Evolutionary conservation across 2,113 vertebrate species (phyloP), one percentile per base, ranked within the genome.

Genomic region (Petromus typicus): DNA sequence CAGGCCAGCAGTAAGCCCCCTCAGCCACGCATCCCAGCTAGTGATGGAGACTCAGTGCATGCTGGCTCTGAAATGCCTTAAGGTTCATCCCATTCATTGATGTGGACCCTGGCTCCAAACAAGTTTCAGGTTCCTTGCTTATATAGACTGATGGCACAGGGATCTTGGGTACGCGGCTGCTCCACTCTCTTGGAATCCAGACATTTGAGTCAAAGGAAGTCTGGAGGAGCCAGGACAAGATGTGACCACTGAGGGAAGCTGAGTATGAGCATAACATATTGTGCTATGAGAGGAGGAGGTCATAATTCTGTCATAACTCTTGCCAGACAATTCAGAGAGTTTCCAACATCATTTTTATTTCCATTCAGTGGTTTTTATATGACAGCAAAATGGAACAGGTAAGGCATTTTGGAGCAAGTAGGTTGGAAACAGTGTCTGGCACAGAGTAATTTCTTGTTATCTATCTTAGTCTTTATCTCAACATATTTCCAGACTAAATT

Each of bases 101-200:
- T n/a, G n/a, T n/a, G n/a, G n/a, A n/a, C n/a, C n/a, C n/a, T n/a
- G n/a, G n/a, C n/a, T 18, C 12, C 8, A 34, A 43, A 8, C 1
- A 5, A 43, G 22, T 1, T 11, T 1, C 14, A 54, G 5, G 13
- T 13, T 4, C 27, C 3, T 13, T 4, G 0, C 17, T 4, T 9
- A 25, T 6, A 7, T 22, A 43, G 18, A 8, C 67, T 12, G 5
- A 56, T 5, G 16, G 20, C 30, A 11, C 25, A 1, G 0, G 4
- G 16, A 3, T 2, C 2, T 4, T 0, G 2, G 23, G 14, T 0
- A 0, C 5, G 0, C 10, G 6, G 2, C 5, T 27, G 23, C 54
- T 57, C 23, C 0, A 0, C 27, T 61, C 48, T 76, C 56, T 30
- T 0, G 13, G 27, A 0, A 0, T 23, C 51, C 4, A 7, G 59